Percentiles rank a stretch among this genome's conserved stretches.
These are phyloP conservation scores for Listronotus bonariensis DNA, from an alignment of 1,140 invertebrate species.

Conservation along the genomic window DNA sequence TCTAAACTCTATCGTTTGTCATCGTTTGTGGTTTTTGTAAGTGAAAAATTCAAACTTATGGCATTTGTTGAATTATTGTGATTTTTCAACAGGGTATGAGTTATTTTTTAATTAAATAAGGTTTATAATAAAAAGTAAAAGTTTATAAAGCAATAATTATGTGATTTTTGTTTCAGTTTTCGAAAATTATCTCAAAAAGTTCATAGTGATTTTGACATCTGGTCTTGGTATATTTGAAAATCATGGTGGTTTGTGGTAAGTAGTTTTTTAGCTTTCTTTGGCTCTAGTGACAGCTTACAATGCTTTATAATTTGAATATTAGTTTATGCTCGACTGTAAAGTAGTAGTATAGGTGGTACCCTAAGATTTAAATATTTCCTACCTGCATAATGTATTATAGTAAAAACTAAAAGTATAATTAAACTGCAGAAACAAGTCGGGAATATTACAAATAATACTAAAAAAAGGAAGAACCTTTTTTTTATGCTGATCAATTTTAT, in stretches of 20 bases:
- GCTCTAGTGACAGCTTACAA: too few relatives aligned
- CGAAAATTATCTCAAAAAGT: constrained; percentile 24
- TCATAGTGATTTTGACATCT: constrained; percentile 25
- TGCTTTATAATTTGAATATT: too few relatives aligned
- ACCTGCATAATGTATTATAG: too few relatives aligned
- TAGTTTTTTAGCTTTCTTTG: constrained; percentile 5
- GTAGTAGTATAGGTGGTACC: too few relatives aligned
- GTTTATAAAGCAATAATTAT: not conserved
- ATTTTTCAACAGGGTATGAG: constrained; percentile 17
- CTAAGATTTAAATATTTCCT: too few relatives aligned
- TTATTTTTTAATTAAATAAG: not conserved
- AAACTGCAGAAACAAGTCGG: too few relatives aligned
- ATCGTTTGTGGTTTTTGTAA: constrained; percentile 23
- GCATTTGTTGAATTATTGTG: constrained; percentile 28
- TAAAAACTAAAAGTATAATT: too few relatives aligned
- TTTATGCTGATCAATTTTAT: too few relatives aligned
- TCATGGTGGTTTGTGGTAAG: constrained; percentile 32
- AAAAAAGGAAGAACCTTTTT: too few relatives aligned
- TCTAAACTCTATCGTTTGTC: not conserved
- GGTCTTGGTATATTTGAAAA: constrained; percentile 20
- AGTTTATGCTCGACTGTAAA: too few relatives aligned
- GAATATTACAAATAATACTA: too few relatives aligned
- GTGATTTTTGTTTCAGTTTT: constrained; percentile 16
- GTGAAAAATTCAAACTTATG: constrained; percentile 23
- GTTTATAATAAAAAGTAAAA: not conserved